Evolutionary conservation across 2,113 vertebrate species (phyloP).

Genomic region (Cnemophilus loriae): DNA sequence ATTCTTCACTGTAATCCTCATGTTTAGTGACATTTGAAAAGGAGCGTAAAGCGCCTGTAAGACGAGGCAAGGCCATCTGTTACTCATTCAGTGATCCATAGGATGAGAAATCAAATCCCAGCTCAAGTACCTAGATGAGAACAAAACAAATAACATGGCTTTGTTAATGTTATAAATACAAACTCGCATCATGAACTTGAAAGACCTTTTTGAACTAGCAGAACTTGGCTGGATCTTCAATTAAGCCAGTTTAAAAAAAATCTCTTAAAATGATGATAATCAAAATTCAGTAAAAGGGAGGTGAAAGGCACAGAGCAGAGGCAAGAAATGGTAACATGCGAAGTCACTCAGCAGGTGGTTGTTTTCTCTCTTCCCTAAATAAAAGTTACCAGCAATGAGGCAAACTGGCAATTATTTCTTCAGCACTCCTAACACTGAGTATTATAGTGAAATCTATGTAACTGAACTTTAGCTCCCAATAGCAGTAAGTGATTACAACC

Average conservation of each 20-base stretch:
- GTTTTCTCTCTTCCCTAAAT: background rate
- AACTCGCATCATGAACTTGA: background rate
- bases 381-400: background rate
- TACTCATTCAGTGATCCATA: slow-evolving; percentile 70
- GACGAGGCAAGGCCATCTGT: slow-evolving; percentile 90
- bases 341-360: background rate
- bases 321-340: background rate
- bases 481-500: background rate
- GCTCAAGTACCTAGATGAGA: slow-evolving; percentile 58
- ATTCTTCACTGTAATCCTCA: slow-evolving; percentile 82
- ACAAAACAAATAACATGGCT: slow-evolving; percentile 25
- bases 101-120: slow-evolving; percentile 61
- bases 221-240: background rate
- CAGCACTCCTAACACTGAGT: background rate
- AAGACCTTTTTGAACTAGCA: background rate
- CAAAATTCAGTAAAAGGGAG: background rate
- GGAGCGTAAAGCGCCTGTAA: slow-evolving; percentile 91
- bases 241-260: background rate
- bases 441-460: background rate
- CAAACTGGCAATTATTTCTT: background rate
- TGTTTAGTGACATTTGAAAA: slow-evolving; percentile 94
- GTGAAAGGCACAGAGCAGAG: background rate
- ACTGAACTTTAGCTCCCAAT: slow-evolving; percentile 1
- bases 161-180: slow-evolving; percentile 7
- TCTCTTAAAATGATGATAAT: background rate